A percentile compares a stretch with the other conserved stretches of the same genome.
Conservation (phyloP, 1,140 invertebrate species). For the Tyrophagus putrescentiae region DNA sequence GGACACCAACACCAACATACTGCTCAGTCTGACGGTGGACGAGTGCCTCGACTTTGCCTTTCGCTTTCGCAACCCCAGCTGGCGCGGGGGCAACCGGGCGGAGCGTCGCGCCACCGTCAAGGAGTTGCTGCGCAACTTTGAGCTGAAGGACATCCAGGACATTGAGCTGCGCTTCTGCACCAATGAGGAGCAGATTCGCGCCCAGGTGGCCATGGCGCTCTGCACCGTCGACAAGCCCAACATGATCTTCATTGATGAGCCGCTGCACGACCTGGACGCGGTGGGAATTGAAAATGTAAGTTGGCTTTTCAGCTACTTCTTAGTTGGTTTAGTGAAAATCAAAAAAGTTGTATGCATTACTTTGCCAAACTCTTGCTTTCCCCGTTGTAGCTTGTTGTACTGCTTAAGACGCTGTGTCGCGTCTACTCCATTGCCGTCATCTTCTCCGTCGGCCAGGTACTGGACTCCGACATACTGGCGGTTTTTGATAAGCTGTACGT, state of each 20-base stretch:
- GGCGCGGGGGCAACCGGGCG: no score
- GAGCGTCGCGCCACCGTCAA: neutral
- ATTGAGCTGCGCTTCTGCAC: neutral
- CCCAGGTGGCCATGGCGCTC: neutral
- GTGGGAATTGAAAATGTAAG: neutral
- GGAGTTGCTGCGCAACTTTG: neutral
- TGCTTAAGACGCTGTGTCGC: neutral
- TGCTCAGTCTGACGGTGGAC: constrained; percentile 6
- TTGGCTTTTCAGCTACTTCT: no score
- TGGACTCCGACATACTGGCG: constrained; percentile 15
- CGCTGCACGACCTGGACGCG: neutral
- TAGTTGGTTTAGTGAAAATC: neutral
- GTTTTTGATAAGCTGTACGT: constrained; percentile 21
- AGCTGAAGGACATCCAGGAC: neutral
- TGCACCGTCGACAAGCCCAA: neutral
- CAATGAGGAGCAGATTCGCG: neutral
- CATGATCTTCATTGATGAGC: constrained; percentile 4
- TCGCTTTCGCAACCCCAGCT: neutral
- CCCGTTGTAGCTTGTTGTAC: neutral
- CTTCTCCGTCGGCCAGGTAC: neutral
- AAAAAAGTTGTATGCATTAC: no score
- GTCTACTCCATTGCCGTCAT: neutral
- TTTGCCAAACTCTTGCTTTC: no score
- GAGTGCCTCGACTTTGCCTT: constrained; percentile 1
- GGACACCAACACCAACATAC: neutral